Conservation (phyloP, 2,113 vertebrate genomes). For the Gasterosteus nipponicus region DNA sequence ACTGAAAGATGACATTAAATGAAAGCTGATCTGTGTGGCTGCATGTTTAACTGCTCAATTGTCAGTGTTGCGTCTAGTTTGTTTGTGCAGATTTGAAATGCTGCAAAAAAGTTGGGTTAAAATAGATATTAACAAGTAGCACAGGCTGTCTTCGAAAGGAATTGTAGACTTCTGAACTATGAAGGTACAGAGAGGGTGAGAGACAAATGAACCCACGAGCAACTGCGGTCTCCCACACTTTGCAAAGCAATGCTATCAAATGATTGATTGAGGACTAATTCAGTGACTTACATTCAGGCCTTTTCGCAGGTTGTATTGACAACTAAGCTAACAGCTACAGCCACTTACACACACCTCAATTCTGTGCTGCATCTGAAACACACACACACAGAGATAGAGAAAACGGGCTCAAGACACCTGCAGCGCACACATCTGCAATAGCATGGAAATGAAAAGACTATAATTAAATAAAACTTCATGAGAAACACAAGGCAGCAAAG, state of each 20-base stretch:
- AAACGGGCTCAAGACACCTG: constrained; percentile 46
- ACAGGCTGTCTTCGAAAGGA: constrained; percentile 5
- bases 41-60: constrained; percentile 4
- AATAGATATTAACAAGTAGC: neutral
- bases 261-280: neutral
- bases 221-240: constrained; percentile 5
- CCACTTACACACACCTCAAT: constrained; percentile 30
- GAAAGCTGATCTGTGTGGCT: neutral
- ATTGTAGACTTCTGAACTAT: constrained; percentile 4
- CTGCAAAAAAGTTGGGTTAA: constrained; percentile 3
- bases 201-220: constrained; percentile 26
- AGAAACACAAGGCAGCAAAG: constrained; percentile 55
- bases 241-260: constrained; percentile 15
- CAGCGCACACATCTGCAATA: constrained; percentile 38
- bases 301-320: constrained; percentile 33
- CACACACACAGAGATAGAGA: constrained; percentile 33
- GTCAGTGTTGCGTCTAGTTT: neutral
- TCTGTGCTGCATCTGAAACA: constrained; percentile 40
- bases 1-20: neutral
- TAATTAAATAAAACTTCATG: constrained; percentile 12
- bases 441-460: constrained; percentile 8
- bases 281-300: constrained; percentile 68
- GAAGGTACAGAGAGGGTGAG: neutral
- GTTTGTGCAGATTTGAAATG: constrained; percentile 13
- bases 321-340: constrained; percentile 35